These are phyloP conservation scores for Halictus ligatus DNA, from an alignment of 2,888 invertebrate genomes.

Conservation along the genomic window DNA sequence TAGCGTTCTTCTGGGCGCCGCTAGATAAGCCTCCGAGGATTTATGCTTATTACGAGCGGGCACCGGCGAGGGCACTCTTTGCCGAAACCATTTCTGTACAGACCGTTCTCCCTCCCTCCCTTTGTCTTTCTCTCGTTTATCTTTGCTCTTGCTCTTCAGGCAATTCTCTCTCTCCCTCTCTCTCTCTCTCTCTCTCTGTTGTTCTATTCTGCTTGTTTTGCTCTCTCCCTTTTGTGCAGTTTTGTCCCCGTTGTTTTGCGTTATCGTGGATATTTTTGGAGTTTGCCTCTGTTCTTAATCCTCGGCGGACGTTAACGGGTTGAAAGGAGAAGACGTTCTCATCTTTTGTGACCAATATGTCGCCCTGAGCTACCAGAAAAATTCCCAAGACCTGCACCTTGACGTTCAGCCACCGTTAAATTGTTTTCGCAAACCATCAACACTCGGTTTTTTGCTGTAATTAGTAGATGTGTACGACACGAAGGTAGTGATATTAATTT, in stretches of 20 bases:
- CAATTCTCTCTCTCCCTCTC: slow-evolving; percentile 27
- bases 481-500: too few species aligned
- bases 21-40: slow-evolving; percentile 84
- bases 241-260: slow-evolving; percentile 24
- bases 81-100: slow-evolving; percentile 75
- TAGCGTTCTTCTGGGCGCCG: slow-evolving; percentile 83
- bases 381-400: background rate
- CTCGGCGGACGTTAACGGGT: background rate
- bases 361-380: background rate
- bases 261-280: slow-evolving; percentile 7
- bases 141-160: slow-evolving; percentile 38
- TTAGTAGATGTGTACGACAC: too few species aligned
- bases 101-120: slow-evolving; percentile 59
- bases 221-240: slow-evolving; percentile 39
- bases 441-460: background rate
- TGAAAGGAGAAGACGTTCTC: background rate
- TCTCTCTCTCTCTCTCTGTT: background rate
- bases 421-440: background rate
- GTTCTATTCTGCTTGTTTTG: slow-evolving; percentile 27
- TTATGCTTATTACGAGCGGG: slow-evolving; percentile 83
- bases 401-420: background rate
- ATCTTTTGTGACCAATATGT: background rate
- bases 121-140: slow-evolving; percentile 55
- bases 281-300: background rate
- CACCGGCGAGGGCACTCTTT: slow-evolving; percentile 75